Base-by-base conservation (phyloP, 2,113 vertebrate species). In the Urocitellus parryii region DNA sequence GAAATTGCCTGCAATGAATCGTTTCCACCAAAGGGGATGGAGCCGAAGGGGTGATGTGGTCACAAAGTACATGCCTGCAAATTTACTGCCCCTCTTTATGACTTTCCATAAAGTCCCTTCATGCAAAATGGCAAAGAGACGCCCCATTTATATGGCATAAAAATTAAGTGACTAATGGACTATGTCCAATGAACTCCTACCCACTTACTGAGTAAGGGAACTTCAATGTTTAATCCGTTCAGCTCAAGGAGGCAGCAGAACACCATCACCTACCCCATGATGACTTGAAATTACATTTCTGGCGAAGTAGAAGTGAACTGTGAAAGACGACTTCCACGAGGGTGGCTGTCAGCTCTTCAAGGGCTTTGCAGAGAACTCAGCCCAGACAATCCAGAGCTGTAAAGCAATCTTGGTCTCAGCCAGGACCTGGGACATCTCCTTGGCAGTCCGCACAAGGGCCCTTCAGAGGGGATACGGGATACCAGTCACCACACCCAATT, bases 131-230 rank as follows among this genome's bases (percentile, higher is more conserved):
- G 94, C 96, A 91, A 87, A 81, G 96, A 93, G 82, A 96, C 3
- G 42, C 73, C 88, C 87, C 97, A 96, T 97, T 98, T 95, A 97
- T 83, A 95, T 2, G 6, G 74, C 84, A 95, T 96, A 97, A 97
- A 98, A 97, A 97, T 98, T 97, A 97, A 96, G 96, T 67, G 65
- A 88, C 96, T 97, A 97, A 98, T 97, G 97, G 96, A 42, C 85
- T 98, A 88, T 96, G 78, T 96, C 97, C 96, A 97, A 97, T 97
- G 96, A 96, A 97, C 97, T 97, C 96, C 96, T 94, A 96, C 81
- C 84, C 94, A 96, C 63, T 97, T 88, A 90, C 68, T 29, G 79
- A 96, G 9, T 6, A 42, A 88, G 34, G 74, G 85, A 90, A 96
- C 84, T 88, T 97, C 87, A 39, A 1, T 77, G 97, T 97, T 97